These are phyloP conservation scores for Parauchenoglanis ngamensis DNA, from an alignment of 2,797 vertebrate genomes.

Conservation along the genomic window DNA sequence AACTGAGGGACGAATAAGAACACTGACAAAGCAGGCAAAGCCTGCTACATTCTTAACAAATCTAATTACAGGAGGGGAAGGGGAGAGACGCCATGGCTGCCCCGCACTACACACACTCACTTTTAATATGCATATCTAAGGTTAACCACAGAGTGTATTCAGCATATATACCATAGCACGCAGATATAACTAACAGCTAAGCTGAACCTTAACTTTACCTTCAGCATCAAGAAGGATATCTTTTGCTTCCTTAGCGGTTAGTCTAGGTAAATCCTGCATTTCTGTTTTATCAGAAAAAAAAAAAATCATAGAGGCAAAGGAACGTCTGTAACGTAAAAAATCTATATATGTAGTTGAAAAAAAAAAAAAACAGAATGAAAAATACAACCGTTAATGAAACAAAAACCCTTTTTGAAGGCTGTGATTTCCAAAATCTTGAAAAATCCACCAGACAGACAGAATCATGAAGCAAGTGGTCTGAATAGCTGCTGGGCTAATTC, in stretches of 20 bases:
- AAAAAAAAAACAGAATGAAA: neutral
- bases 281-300: neutral
- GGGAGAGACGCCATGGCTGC: slow-evolving; percentile 66
- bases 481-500: slow-evolving; percentile 75
- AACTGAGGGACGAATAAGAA: slow-evolving; percentile 60
- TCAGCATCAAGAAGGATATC: neutral
- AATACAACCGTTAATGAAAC: neutral
- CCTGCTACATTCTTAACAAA: slow-evolving; percentile 78
- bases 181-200: neutral
- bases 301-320: neutral
- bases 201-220: neutral
- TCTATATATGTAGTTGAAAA: neutral
- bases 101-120: slow-evolving; percentile 54
- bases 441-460: slow-evolving; percentile 49
- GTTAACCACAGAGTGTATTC: slow-evolving; percentile 20
- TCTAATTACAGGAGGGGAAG: slow-evolving; percentile 76
- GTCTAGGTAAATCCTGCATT: neutral
- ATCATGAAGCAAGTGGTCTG: slow-evolving; percentile 68
- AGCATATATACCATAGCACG: neutral
- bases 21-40: slow-evolving; percentile 74
- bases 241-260: neutral
- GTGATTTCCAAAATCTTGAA: neutral
- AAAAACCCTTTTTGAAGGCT: neutral
- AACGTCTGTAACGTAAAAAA: neutral
- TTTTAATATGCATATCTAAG: slow-evolving; percentile 34